phyloP scores from a whole-genome alignment of 2,113 vertebrate species.

The Oreocharis arfaki region DNA sequence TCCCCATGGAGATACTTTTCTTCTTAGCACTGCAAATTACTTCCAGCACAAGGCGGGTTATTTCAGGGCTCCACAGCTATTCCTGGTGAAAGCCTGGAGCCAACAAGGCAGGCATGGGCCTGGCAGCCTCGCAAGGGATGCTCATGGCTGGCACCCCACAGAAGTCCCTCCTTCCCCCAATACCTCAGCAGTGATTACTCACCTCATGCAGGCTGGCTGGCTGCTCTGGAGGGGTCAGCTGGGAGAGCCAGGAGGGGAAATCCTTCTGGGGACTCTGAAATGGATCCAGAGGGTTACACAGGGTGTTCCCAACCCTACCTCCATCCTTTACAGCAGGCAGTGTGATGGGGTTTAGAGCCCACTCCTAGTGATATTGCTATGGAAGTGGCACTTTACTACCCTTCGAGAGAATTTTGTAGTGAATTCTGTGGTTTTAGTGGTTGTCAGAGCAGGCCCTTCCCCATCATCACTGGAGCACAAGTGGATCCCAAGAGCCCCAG shows the following conservation, averaged over 20 bases:
- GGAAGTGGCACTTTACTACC: not conserved
- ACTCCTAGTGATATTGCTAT: not conserved
- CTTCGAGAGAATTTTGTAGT: not conserved
- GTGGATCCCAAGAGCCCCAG: not conserved
- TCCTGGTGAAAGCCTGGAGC: not conserved
- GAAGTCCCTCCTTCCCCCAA: not conserved
- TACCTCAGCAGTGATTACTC: not conserved
- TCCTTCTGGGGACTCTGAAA: slow-evolving; percentile 82
- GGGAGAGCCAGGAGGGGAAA: slow-evolving; percentile 87
- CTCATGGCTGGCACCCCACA: not conserved
- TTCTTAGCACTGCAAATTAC: not conserved
- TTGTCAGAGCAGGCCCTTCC: not conserved
- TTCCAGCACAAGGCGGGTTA: not conserved
- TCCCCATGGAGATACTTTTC: not conserved
- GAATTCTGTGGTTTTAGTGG: not conserved
- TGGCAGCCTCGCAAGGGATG: not conserved
- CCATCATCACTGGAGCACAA: not conserved
- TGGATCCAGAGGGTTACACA: not conserved
- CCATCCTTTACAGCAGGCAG: not conserved
- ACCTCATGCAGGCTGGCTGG: slow-evolving; percentile 77
- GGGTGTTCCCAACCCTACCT: not conserved
- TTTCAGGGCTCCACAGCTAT: not conserved
- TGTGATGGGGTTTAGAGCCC: not conserved
- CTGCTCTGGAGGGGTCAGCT: slow-evolving; percentile 78
- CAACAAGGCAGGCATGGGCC: not conserved